Evolutionary conservation across 2,888 invertebrate species (phyloP), one percentile per base, ranked within the genome.

Genomic region (Monopis laevigella): DNA sequence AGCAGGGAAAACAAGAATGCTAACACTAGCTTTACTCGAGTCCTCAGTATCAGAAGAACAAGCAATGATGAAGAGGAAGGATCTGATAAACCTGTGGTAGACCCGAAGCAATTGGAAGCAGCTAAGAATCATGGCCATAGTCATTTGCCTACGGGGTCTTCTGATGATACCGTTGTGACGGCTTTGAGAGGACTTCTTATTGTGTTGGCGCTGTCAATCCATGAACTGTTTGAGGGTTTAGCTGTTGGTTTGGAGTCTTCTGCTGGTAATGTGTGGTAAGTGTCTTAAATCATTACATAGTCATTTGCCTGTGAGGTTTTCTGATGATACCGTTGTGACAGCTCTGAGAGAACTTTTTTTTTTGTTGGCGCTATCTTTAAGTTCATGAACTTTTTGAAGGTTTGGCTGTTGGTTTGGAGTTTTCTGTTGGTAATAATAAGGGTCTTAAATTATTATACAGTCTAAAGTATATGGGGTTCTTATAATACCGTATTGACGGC

Each of bases 321-420:
- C 58, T 2, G 70, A 72, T 10, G 72, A 72, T 29, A 67, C 70
- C 1, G 66, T 83, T 3, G 80, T 83, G 38, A 77, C 75, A 0
- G 72, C 82, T 7, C 57, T 92, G 40, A 80, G 89, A 51, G 93
- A 90, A 1, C 70, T 94, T 18, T 72, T 94, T 21, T 88, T 93
- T 27, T 91, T 94, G 0, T 63, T 93, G 42, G 93, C 93, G 0
- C 62, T 80, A 40, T 80, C 78, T 0, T 84, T n/a, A n/a, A n/a
- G n/a, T 94, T 28, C 94, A 94, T 55, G 93, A 93, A 58, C 74
- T 93, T 8, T 92, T 94, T 57, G 93, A 94, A 73, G 94, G 93
- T 1, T 74, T 93, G 30, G 90, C 93, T 7, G 89, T 93, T 2
- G 93, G 93, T 0, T 61, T 93, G 46, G 91, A 92, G 58, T 68